Conservation (phyloP, 2,797 vertebrate species). For the Pseudochaenichthys georgianus region DNA sequence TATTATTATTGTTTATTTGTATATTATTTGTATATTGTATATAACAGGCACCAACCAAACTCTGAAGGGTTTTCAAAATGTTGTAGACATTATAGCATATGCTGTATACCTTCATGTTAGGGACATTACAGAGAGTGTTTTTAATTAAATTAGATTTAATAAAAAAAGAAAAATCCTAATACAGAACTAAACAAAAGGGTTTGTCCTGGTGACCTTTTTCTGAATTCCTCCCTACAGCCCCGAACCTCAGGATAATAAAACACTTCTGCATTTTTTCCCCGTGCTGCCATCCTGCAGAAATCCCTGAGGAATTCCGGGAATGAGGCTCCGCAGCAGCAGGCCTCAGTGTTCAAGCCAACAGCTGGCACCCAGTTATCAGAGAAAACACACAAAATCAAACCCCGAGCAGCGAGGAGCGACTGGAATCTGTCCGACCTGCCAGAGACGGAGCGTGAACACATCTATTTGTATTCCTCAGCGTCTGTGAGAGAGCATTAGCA, state of each 20-base stretch:
- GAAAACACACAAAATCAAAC: slow-evolving; percentile 13
- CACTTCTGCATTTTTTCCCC: not conserved
- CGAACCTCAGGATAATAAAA: not conserved
- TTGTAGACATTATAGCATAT: not conserved
- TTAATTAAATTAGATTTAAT: too few species aligned
- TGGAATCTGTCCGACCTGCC: not conserved
- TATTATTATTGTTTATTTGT: too few species aligned
- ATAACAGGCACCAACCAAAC: not conserved
- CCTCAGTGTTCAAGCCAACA: slow-evolving; percentile 25
- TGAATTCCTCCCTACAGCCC: too few species aligned
- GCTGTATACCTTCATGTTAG: too few species aligned
- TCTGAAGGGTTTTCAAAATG: not conserved
- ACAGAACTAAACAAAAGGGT: too few species aligned
- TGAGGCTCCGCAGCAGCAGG: slow-evolving; percentile 27
- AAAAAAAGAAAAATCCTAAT: too few species aligned
- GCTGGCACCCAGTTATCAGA: slow-evolving; percentile 40
- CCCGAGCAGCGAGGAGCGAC: not conserved
- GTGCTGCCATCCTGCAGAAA: slow-evolving; percentile 26
- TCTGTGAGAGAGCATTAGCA: too few species aligned
- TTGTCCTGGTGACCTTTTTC: too few species aligned
- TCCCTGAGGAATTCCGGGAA: slow-evolving; percentile 51
- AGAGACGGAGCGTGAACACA: not conserved
- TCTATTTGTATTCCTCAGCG: not conserved
- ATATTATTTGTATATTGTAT: too few species aligned
- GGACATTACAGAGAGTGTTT: too few species aligned